Conservation (phyloP, 2,113 vertebrate species). For the Crotalus horridus region DNA sequence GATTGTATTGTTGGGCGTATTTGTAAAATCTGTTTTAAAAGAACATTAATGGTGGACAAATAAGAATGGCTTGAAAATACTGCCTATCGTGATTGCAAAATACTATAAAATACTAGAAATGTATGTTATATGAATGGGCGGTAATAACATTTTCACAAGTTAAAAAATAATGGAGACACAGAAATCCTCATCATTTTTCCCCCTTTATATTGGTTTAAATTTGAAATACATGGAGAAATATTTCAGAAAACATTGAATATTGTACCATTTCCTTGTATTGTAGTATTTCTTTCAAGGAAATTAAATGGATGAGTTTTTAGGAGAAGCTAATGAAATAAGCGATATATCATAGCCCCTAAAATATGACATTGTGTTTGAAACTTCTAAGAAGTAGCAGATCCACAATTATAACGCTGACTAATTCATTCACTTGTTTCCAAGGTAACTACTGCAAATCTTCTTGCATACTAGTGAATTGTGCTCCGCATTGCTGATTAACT, state of each 20-base stretch:
- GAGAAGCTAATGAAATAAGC: background rate
- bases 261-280: background rate
- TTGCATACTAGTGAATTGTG: background rate
- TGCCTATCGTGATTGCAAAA: background rate
- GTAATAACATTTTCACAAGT: background rate
- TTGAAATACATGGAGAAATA: background rate
- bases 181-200: background rate
- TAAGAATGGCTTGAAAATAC: background rate
- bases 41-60: background rate
- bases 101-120: background rate
- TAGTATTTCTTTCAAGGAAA: background rate
- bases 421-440: constrained; percentile 12
- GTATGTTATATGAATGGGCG: background rate
- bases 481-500: background rate
- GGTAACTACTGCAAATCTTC: background rate
- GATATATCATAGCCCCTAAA: background rate
- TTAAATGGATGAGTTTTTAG: background rate
- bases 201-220: background rate
- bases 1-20: background rate
- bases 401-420: constrained; percentile 15
- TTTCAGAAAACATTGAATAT: background rate
- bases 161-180: background rate
- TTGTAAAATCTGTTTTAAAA: background rate
- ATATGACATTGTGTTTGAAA: background rate
- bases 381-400: background rate